phyloP scores from a whole-genome alignment of 2,888 invertebrate species.

The Lysandra bellargus region DNA sequence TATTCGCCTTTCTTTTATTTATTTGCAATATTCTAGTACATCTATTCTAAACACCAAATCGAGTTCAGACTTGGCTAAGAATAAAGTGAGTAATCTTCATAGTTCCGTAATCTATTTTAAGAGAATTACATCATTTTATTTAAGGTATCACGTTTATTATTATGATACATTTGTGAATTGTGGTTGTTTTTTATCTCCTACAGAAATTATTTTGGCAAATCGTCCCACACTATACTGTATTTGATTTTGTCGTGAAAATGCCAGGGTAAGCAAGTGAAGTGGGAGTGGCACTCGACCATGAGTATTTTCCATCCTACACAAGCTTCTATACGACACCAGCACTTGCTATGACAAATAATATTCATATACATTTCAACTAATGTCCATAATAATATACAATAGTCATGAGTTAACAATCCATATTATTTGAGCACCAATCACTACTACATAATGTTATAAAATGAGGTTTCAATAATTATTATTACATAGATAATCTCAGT shows the following conservation, averaged over 20 bases:
- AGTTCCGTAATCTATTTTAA: constrained; percentile 35
- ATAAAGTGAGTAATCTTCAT: constrained; percentile 32
- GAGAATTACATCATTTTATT: constrained; percentile 37
- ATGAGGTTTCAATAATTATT: neutral
- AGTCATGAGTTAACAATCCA: neutral
- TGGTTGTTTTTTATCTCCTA: constrained; percentile 30
- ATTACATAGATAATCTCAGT: too few species aligned
- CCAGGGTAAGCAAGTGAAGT: constrained; percentile 74
- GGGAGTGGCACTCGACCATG: constrained; percentile 64
- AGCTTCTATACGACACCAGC: constrained; percentile 37
- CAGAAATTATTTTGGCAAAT: constrained; percentile 30
- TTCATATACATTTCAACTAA: neutral
- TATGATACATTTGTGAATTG: neutral
- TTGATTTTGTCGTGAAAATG: constrained; percentile 56
- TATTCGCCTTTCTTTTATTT: neutral
- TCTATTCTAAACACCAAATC: neutral
- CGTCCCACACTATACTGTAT: constrained; percentile 31
- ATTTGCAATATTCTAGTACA: neutral
- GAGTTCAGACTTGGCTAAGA: constrained; percentile 1
- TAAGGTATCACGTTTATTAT: neutral
- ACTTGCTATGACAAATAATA: constrained; percentile 35
- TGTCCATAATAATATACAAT: neutral
- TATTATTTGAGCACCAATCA: neutral
- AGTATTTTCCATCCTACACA: constrained; percentile 54
- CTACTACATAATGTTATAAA: neutral